Conservation (phyloP, 2,113 vertebrate species). For the Hydropotes inermis region DNA sequence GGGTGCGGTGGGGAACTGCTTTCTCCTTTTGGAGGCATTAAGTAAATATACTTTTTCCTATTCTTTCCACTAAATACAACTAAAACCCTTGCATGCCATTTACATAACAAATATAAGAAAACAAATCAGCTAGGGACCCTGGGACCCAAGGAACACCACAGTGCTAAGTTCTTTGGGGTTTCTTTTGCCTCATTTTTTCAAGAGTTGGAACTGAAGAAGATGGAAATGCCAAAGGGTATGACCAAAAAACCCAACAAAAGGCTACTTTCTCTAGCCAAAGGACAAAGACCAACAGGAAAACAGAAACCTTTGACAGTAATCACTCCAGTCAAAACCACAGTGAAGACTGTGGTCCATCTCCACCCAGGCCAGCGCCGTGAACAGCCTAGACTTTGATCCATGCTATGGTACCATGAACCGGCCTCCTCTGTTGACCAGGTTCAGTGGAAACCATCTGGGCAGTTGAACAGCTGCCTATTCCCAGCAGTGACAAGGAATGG, state of each 20-base stretch:
- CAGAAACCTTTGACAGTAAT: background rate
- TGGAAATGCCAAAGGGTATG: background rate
- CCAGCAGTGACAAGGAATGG: background rate
- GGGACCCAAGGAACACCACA: background rate
- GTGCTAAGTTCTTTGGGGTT: background rate
- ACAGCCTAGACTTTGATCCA: background rate
- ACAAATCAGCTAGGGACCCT: background rate
- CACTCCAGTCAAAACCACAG: background rate
- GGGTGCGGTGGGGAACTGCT: fast-evolving
- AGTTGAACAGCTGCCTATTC: background rate
- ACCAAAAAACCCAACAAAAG: background rate
- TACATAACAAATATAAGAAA: background rate
- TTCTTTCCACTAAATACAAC: background rate
- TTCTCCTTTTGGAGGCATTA: background rate
- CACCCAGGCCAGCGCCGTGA: too few species aligned
- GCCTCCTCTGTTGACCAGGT: background rate
- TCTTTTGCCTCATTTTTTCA: background rate
- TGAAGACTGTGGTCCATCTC: background rate
- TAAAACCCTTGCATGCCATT: background rate
- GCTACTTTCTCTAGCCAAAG: background rate
- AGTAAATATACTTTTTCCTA: background rate
- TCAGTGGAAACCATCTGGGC: background rate
- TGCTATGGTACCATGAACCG: background rate
- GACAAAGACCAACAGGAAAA: background rate
- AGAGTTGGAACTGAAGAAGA: background rate